A percentile compares a stretch with the other conserved stretches of the same genome.
These are phyloP conservation scores for Thecophora atra DNA, from an alignment of 2,888 invertebrate species.

Conservation along the genomic window DNA sequence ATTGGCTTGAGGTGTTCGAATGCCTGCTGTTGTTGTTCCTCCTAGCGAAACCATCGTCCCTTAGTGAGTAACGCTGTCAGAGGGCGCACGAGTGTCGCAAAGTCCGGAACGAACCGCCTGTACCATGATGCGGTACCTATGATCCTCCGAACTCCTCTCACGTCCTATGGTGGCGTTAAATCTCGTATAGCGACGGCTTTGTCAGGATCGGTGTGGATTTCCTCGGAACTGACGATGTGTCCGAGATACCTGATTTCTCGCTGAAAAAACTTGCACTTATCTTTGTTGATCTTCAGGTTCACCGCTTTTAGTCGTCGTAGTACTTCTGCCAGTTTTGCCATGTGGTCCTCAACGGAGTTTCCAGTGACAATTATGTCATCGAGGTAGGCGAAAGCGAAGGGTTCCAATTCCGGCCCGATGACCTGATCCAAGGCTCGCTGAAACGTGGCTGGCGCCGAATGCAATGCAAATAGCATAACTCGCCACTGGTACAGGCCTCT, in stretches of 20 bases:
- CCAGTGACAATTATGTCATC: too few relatives aligned
- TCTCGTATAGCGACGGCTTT: conserved; percentile 26
- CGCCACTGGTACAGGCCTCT: conserved; percentile 34
- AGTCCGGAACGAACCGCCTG: conserved; percentile 32
- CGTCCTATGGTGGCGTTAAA: conserved; percentile 19
- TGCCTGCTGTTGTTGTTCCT: conserved; percentile 24
- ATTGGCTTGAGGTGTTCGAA: conserved; percentile 28
- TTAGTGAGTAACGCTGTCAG: conserved; percentile 35
- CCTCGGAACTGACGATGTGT: too few relatives aligned
- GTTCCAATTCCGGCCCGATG: too few relatives aligned
- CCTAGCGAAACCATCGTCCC: conserved; percentile 26
- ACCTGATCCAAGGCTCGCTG: conserved; percentile 26
- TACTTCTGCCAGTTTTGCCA: too few relatives aligned
- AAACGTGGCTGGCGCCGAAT: conserved; percentile 35
- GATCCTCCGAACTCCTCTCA: conserved; percentile 17
- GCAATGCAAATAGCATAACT: conserved; percentile 34
- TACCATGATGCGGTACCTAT: conserved; percentile 36
- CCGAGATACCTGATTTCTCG: too few relatives aligned
- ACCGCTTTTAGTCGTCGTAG: too few relatives aligned
- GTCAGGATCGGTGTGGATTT: too few relatives aligned
- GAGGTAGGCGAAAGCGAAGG: too few relatives aligned
- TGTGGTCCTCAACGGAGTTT: too few relatives aligned
- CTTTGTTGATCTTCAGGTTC: too few relatives aligned
- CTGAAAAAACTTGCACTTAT: too few relatives aligned
- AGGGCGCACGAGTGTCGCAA: not conserved